Base-by-base conservation (phyloP, 1,140 invertebrate genomes). In the Pogonognathellus flavescens region DNA sequence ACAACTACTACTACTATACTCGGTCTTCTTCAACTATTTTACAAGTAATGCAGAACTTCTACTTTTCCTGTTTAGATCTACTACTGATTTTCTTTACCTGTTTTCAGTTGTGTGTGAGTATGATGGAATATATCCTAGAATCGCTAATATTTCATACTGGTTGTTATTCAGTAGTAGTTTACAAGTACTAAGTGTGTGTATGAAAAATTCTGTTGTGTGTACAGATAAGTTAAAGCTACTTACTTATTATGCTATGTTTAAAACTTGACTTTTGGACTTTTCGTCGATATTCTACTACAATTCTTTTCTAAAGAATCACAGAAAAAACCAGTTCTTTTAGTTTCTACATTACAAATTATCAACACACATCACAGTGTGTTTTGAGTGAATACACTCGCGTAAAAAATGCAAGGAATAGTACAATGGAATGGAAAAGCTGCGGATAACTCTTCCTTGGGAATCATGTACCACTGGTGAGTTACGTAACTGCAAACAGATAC, bases 321-420 rank as follows among this genome's bases (percentile, higher is more conserved):
- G 2, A 50, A 76, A 76, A 76, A 76, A 76, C 70, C 31, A 31
- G 70, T 76, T 76, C 70, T 31, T 50, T 76, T 49, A 49, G 41
- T 50, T 76, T 50, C 70, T 76, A 76, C 70, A 76, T 49, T 76
- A 76, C 70, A 76, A 76, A 76, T 76, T 76, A 76, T 31, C n/a
- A 76, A 50, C 70, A 66, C 62, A 66, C 62, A 66, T 31, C 62
- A 13, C 62, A 25, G 20, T 66, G 18, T 57, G 53, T 57, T 57
- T n/a, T 57, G 53, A n/a, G 31, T 41, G 31, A 41, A 41, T 41
- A 41, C 6, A 41, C 6, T 41, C 31, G 2, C 9, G 53, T 14
- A n/a, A 57, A n/a, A 57, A 57, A 57, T n/a, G 1, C 53, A 14
- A 57, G 53, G 11, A 57, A 57, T 57, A 57, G 53, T n/a, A 57